Conservation (phyloP, 2,113 vertebrate species). For the Ondatra zibethicus region DNA sequence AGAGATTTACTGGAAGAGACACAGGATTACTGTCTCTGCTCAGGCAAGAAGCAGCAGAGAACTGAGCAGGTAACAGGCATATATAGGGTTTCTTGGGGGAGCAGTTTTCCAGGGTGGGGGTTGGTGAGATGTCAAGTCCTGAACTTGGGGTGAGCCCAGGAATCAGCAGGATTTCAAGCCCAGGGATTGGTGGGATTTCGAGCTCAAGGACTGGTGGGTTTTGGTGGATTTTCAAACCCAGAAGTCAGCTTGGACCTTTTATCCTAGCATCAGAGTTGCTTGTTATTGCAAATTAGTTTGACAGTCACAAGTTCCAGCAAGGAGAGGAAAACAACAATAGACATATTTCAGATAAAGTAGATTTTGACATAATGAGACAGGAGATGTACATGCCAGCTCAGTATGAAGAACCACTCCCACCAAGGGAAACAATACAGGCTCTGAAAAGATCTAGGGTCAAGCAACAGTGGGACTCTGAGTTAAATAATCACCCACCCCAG, state of each 20-base stretch:
- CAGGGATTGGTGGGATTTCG: neutral
- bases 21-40: neutral
- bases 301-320: constrained; percentile 27
- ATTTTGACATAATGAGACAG: neutral
- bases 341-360: neutral
- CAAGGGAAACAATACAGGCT: neutral
- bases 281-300: neutral
- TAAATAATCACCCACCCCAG: neutral
- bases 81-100: neutral
- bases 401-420: neutral
- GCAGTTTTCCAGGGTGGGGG: neutral
- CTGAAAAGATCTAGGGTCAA: neutral
- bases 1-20: neutral
- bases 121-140: neutral
- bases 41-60: neutral
- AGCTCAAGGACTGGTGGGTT: neutral
- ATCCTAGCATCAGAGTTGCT: neutral
- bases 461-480: neutral
- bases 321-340: neutral
- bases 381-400: neutral
- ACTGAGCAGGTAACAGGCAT: neutral
- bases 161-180: neutral
- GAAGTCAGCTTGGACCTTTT: neutral
- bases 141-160: neutral
- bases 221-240: neutral